Conservation (phyloP, 2,888 invertebrate species). For the Clusia tigrina region DNA sequence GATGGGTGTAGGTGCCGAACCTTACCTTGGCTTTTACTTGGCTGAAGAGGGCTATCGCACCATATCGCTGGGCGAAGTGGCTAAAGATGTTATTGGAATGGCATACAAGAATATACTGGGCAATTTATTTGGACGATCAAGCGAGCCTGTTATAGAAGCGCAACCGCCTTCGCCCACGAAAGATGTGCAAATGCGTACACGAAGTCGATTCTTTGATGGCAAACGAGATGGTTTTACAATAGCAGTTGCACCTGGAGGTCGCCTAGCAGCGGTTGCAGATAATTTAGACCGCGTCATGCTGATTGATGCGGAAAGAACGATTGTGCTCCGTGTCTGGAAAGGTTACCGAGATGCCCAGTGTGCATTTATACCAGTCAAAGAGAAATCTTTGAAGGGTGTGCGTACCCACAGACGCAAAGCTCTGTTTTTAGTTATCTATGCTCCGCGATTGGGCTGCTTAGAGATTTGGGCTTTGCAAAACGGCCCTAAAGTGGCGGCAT, state of each 20-base stretch:
- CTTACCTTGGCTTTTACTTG: constrained; percentile 88
- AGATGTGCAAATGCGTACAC: constrained; percentile 76
- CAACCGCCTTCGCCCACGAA: constrained; percentile 54
- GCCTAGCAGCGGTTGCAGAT: constrained; percentile 84
- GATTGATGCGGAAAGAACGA: constrained; percentile 81
- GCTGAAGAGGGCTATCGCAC: constrained; percentile 87
- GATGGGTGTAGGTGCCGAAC: constrained; percentile 80
- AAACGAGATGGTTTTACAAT: constrained; percentile 78
- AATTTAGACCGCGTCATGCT: constrained; percentile 87
- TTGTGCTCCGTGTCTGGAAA: constrained; percentile 88
- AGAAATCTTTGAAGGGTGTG: constrained; percentile 65
- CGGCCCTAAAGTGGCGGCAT: constrained; percentile 89
- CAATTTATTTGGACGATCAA: constrained; percentile 64
- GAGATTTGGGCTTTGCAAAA: constrained; percentile 93
- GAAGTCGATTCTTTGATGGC: constrained; percentile 83
- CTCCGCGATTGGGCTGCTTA: constrained; percentile 88
- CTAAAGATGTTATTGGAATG: constrained; percentile 75
- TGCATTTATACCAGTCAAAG: constrained; percentile 87
- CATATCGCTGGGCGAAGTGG: constrained; percentile 88
- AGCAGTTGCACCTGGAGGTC: constrained; percentile 76
- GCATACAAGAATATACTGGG: constrained; percentile 85
- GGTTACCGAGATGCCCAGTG: constrained; percentile 96
- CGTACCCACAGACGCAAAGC: constrained; percentile 65
- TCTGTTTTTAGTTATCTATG: constrained; percentile 90
- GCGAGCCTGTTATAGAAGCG: constrained; percentile 62